These are phyloP conservation scores for Amiota mariae DNA, from an alignment of 2,888 invertebrate genomes.

Conservation along the genomic window DNA sequence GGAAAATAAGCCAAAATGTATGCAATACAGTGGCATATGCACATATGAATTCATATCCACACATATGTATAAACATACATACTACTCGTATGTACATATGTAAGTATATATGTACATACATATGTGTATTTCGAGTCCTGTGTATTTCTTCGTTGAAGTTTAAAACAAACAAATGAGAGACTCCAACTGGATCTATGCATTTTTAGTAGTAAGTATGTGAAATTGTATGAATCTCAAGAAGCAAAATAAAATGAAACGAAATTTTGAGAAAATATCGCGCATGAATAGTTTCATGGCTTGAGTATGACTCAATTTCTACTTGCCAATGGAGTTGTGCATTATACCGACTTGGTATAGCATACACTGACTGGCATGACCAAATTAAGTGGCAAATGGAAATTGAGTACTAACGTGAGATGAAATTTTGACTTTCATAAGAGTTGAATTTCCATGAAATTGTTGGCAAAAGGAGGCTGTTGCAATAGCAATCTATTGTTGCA, in stretches of 20 bases:
- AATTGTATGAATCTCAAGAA: neutral
- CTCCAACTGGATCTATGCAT: slow-evolving; percentile 32
- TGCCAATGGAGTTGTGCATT: neutral
- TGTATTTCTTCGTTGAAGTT: slow-evolving; percentile 22
- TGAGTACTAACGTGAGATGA: neutral
- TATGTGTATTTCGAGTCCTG: neutral
- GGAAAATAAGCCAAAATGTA: slow-evolving; percentile 16
- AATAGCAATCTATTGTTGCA: neutral
- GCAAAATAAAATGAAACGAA: slow-evolving; percentile 16
- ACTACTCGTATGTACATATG: neutral
- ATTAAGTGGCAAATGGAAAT: slow-evolving; percentile 62
- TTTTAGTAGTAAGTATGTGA: no score
- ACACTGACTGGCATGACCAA: slow-evolving; percentile 38
- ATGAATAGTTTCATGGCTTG: slow-evolving; percentile 18
- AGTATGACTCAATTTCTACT: neutral
- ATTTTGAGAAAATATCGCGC: slow-evolving; percentile 32
- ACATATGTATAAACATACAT: neutral
- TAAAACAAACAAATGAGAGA: slow-evolving; percentile 37
- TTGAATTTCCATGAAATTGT: no score
- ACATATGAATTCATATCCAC: slow-evolving; percentile 30
- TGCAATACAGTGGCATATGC: neutral
- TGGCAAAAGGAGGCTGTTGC: neutral
- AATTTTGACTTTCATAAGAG: neutral
- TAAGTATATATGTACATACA: neutral
- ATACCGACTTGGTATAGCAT: neutral